Percentiles rank a stretch among this genome's conserved stretches.
Evolutionary conservation across 2,888 invertebrate genomes (phyloP).

Genomic region (Ophonus ardosiacus): DNA sequence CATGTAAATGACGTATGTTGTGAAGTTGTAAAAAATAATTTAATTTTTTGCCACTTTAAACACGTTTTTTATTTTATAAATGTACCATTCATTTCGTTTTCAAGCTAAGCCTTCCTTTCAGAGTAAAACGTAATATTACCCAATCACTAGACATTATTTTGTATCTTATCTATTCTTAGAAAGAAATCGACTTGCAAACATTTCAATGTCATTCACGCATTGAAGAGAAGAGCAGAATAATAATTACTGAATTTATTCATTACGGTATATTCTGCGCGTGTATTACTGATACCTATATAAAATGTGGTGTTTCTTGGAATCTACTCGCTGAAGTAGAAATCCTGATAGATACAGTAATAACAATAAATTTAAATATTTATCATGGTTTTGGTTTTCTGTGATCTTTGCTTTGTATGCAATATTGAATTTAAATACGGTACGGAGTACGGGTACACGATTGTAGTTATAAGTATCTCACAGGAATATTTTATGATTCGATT

Average conservation of each 20-base stretch:
- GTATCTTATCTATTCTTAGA: neutral
- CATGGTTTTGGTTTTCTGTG: conserved; percentile 12
- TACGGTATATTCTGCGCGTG: neutral
- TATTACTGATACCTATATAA: neutral
- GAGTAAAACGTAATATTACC: neutral
- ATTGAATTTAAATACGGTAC: conserved; percentile 34
- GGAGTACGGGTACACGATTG: neutral
- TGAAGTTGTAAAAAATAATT: no score
- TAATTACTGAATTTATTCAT: neutral
- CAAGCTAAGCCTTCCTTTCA: no score
- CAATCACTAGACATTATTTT: neutral
- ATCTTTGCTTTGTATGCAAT: neutral
- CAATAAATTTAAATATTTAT: conserved; percentile 23
- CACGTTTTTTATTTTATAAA: no score
- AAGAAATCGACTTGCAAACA: neutral
- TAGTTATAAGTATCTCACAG: neutral
- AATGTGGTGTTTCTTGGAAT: conserved; percentile 6
- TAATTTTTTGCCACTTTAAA: no score
- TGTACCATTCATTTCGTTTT: no score
- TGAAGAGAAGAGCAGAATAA: neutral
- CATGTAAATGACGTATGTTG: no score
- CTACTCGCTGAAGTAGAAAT: conserved; percentile 6
- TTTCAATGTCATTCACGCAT: neutral
- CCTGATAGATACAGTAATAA: neutral
- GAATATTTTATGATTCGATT: neutral